Conservation (phyloP, 2,113 vertebrate species). For the Rhea americana region DNA sequence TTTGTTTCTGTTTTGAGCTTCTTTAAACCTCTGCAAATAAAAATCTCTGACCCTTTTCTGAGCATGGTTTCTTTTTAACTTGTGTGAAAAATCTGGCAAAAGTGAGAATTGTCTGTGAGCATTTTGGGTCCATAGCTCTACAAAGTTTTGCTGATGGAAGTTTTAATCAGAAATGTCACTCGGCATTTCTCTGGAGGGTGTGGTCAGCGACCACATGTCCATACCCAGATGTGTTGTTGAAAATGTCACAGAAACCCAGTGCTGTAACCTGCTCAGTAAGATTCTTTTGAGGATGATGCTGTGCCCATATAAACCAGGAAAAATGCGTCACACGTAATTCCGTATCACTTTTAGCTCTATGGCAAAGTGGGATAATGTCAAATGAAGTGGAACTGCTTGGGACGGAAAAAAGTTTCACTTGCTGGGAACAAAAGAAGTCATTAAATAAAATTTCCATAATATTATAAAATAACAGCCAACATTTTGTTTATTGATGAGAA, state of each 20-base stretch:
- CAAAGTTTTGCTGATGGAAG: not conserved
- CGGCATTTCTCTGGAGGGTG: not conserved
- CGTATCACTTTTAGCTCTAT: not conserved
- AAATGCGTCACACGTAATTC: not conserved
- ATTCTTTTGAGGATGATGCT: not conserved
- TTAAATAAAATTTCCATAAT: not conserved
- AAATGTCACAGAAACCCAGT: conserved; percentile 1
- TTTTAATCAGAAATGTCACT: not conserved
- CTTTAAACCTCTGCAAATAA: not conserved
- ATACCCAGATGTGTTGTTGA: not conserved
- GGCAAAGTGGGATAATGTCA: not conserved
- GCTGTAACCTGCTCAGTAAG: conserved; percentile 21
- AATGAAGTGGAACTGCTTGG: not conserved
- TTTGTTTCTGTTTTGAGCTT: not conserved
- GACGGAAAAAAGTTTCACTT: not conserved
- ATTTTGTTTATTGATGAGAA: not conserved
- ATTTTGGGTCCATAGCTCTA: not conserved
- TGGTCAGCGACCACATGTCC: not conserved
- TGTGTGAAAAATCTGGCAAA: not conserved
- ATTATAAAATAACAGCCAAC: not conserved
- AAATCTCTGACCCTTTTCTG: not conserved
- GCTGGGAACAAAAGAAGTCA: not conserved
- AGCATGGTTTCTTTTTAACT: not conserved
- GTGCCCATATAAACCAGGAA: not conserved
- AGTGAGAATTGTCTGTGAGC: not conserved